Conservation (phyloP, 2,797 vertebrate genomes). For the Ctenosaura bakeri region DNA sequence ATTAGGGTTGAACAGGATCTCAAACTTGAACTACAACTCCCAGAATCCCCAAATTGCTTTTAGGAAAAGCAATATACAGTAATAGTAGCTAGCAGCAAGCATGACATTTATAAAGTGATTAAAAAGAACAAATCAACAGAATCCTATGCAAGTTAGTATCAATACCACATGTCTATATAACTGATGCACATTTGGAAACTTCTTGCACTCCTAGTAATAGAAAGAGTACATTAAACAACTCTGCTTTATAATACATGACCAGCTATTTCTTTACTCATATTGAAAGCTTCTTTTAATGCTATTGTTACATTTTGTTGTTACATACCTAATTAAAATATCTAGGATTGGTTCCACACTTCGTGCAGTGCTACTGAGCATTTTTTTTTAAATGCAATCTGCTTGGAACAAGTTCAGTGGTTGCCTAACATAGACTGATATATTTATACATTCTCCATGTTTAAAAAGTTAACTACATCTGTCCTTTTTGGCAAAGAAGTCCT, state of each 20-base stretch:
- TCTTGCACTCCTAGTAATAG: neutral
- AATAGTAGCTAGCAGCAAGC: neutral
- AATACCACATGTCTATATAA: neutral
- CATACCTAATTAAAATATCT: neutral
- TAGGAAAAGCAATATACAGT: neutral
- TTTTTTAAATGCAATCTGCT: neutral
- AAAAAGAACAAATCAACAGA: neutral
- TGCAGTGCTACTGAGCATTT: neutral
- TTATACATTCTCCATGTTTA: neutral
- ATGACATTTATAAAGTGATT: neutral
- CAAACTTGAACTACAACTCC: no score
- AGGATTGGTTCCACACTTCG: neutral
- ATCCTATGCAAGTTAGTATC: neutral
- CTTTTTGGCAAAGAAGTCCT: neutral
- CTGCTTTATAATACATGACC: neutral
- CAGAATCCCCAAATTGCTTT: no score
- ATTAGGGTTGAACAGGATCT: no score
- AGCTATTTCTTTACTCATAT: neutral
- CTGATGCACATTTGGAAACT: neutral
- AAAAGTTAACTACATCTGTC: neutral
- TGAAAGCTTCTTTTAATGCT: neutral
- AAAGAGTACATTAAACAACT: neutral
- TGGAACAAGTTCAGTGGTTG: neutral
- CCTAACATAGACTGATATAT: neutral
- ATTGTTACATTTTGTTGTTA: neutral